Evolutionary conservation across 2,888 invertebrate genomes (phyloP).

Genomic region (Diaprepes abbreviatus): DNA sequence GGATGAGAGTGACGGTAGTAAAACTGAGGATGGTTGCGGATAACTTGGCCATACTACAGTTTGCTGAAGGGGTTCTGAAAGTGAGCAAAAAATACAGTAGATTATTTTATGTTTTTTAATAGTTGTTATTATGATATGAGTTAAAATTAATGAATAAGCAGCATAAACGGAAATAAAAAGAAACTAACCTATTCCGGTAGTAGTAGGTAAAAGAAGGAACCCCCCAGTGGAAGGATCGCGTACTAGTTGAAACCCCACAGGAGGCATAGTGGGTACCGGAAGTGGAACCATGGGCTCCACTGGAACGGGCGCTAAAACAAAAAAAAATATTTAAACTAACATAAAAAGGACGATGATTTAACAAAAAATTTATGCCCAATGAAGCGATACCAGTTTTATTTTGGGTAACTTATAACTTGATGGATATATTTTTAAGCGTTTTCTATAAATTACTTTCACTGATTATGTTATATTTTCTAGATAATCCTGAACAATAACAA

Average conservation of each 20-base stretch:
- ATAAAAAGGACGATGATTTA: slow-evolving; percentile 44
- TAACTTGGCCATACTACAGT: slow-evolving; percentile 83
- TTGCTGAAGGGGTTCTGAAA: slow-evolving; percentile 77
- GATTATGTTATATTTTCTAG: too few species aligned
- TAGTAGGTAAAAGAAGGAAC: slow-evolving; percentile 82
- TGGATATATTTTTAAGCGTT: too few species aligned
- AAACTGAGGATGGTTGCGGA: slow-evolving; percentile 68
- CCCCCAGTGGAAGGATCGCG: slow-evolving; percentile 89
- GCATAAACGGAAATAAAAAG: slow-evolving; percentile 46
- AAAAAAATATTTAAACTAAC: slow-evolving; percentile 51
- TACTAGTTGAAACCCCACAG: slow-evolving; percentile 87
- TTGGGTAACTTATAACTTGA: too few species aligned
- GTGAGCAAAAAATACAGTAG: slow-evolving; percentile 11
- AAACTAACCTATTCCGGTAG: slow-evolving; percentile 74
- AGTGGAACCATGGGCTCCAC: slow-evolving; percentile 80
- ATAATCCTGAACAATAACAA: too few species aligned
- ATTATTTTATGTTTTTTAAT: not conserved
- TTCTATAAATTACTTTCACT: too few species aligned
- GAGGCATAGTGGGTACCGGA: slow-evolving; percentile 76
- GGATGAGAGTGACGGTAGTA: slow-evolving; percentile 69
- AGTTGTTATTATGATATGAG: not conserved
- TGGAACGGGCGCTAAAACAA: slow-evolving; percentile 76
- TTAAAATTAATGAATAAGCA: slow-evolving; percentile 8
- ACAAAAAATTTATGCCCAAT: not conserved
- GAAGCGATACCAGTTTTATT: too few species aligned